phyloP scores from a whole-genome alignment of 2,113 vertebrate genomes.

The Sus scrofa region DNA sequence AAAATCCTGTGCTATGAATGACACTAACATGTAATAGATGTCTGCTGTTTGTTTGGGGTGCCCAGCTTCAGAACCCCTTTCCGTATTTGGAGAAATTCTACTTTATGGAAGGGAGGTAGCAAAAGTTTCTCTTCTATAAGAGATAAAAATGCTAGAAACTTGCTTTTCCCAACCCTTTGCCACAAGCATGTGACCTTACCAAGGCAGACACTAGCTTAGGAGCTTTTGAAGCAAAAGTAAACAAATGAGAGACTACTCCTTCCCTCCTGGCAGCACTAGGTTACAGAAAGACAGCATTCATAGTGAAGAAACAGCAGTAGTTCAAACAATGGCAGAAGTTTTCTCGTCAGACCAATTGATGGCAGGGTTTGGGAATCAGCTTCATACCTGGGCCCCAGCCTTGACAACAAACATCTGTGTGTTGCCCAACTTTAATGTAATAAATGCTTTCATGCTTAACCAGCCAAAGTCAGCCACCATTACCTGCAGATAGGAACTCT shows the following conservation, averaged over 20 bases:
- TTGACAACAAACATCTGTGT: not conserved
- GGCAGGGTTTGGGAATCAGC: not conserved
- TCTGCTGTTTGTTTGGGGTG: not conserved
- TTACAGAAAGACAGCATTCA: not conserved
- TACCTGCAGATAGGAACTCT: not conserved
- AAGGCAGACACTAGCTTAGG: not conserved
- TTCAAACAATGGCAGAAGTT: not conserved
- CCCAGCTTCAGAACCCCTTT: not conserved
- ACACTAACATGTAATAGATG: not conserved
- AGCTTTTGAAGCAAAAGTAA: not conserved
- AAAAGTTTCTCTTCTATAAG: not conserved
- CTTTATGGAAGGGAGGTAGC: not conserved
- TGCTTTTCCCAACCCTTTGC: not conserved
- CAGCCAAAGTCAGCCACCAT: not conserved
- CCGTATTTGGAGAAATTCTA: not conserved
- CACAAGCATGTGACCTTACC: not conserved
- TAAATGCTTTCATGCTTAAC: not conserved
- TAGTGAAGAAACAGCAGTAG: not conserved
- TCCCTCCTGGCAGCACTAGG: not conserved
- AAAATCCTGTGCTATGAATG: not conserved
- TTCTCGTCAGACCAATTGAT: not conserved
- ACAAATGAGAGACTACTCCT: not conserved
- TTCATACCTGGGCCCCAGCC: not conserved
- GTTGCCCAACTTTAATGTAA: not conserved
- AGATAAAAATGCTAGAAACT: not conserved